Evolutionary conservation across 2,888 invertebrate genomes (phyloP), one percentile per base, ranked within the genome.

Genomic region (Meiosimyza platycephala): DNA sequence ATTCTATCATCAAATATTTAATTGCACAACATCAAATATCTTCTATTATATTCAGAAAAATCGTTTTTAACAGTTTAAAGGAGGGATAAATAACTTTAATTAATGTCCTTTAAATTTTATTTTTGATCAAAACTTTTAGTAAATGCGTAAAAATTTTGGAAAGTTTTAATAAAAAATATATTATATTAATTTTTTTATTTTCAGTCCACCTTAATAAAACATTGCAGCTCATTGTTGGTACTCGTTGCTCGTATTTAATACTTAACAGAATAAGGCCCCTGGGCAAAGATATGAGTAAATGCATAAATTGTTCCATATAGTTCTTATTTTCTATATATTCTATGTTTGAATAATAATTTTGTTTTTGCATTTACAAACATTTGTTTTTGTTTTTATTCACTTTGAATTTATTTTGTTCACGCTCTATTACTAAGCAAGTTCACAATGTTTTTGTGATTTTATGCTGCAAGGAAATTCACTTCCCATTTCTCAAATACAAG

Each of bases 261-360:
- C 40, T 52, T 54, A 66, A 55, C 55, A n/a, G 55, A 54, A 66
- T 54, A 54, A n/a, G 52, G 22, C 40, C 66, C 66, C 54, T 54
- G n/a, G 66, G 66, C 5, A 52, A 40, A 54, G 54, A 66, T n/a
- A 16, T 6, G 52, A 54, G 40, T 40, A n/a, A 52, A 65, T 65
- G 18, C n/a, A n/a, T 28, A 40, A 15, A 28, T 66, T 66, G 54
- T 47, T 13, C 11, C 18, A n/a, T 22, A 13, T 57, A 3, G 47
- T 63, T 63, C 40, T 47, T 47, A 33, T 22, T 22, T 22, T 1
- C 2, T 22, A 22, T 22, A 22, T 22, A 22, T 22, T 22, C 62
- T 16, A 16, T 3, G 62, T 62, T 13, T 15, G 22, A 11, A 40
- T 40, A 40, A 7, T 62, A 16, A 11, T 11, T 40, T 40, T 48